phyloP scores from a whole-genome alignment of 2,797 vertebrate genomes.

The Apogon hyalosoma region DNA sequence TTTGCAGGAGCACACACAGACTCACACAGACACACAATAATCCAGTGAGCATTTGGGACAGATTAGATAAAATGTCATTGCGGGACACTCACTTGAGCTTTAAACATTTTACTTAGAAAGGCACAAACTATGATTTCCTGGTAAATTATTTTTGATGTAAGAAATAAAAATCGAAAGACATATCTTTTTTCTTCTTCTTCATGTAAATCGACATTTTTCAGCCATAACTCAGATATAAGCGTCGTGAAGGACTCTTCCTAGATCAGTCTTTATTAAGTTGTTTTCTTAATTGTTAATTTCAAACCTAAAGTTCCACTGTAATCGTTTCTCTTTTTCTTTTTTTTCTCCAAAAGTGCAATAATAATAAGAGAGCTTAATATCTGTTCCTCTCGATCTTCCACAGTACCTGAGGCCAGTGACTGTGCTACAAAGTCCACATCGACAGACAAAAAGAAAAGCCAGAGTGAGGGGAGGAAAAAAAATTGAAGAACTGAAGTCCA shows the following conservation, averaged over 20 bases:
- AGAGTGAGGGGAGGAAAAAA: conserved; percentile 58
- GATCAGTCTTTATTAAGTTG: conserved; percentile 82
- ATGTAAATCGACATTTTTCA: conserved; percentile 74
- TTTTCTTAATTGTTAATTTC: conserved; percentile 78
- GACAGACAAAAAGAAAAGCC: conserved; percentile 78
- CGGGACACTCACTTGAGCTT: conserved; percentile 82
- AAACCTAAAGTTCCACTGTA: conserved; percentile 79
- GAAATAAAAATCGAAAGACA: conserved; percentile 85
- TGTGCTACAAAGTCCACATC: conserved; percentile 85
- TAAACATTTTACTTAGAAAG: conserved; percentile 91
- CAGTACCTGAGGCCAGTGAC: conserved; percentile 89
- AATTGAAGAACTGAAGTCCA: conserved; percentile 74
- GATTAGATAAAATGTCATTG: conserved; percentile 77
- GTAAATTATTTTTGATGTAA: conserved; percentile 88
- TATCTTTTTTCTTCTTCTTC: conserved; percentile 47
- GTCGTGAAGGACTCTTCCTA: conserved; percentile 77
- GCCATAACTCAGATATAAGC: conserved; percentile 80
- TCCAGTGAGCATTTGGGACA: conserved; percentile 68
- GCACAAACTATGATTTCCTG: conserved; percentile 91
- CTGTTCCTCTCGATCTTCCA: conserved; percentile 82
- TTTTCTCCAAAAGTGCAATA: conserved; percentile 85
- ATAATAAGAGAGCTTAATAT: conserved; percentile 84
- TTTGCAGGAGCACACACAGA: conserved; percentile 21
- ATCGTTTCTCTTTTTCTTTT: conserved; percentile 56
- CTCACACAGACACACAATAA: conserved; percentile 45